These are phyloP conservation scores for Mythimna vitellina DNA, from an alignment of 2,888 invertebrate species.

Conservation along the genomic window DNA sequence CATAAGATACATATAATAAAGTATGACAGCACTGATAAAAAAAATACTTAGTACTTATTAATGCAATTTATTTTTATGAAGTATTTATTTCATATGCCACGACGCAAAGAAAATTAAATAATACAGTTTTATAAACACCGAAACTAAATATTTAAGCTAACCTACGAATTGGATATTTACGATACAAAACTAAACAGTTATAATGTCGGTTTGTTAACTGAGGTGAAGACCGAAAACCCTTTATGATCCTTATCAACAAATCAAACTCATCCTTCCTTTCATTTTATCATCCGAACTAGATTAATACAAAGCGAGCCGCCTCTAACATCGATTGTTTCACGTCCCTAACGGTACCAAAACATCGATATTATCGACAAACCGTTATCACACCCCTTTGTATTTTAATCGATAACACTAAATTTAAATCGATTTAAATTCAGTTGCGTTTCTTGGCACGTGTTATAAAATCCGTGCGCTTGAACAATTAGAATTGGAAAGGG, in stretches of 20 bases:
- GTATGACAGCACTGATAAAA: too few species aligned
- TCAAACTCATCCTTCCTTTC: constrained; percentile 48
- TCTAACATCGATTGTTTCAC: constrained; percentile 42
- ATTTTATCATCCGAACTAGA: constrained; percentile 53
- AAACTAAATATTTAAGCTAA: too few species aligned
- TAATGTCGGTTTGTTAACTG: constrained; percentile 23
- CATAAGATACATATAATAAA: too few species aligned
- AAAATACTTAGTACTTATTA: too few species aligned
- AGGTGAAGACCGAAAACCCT: constrained; percentile 34
- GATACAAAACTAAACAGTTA: constrained; percentile 10
- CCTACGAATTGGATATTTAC: not conserved
- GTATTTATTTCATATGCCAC: too few species aligned
- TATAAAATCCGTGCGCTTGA: constrained; percentile 80
- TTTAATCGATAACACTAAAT: constrained; percentile 77
- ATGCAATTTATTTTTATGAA: too few species aligned
- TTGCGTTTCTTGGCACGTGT: constrained; percentile 80
- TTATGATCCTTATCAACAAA: constrained; percentile 51
- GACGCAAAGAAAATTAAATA: too few species aligned
- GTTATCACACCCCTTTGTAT: constrained; percentile 78
- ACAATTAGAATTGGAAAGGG: constrained; percentile 87
- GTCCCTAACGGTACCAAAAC: constrained; percentile 66
- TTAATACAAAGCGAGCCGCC: constrained; percentile 50
- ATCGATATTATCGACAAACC: constrained; percentile 72
- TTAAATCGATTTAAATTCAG: constrained; percentile 83
- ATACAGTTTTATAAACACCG: too few species aligned